Evolutionary conservation across 1,140 invertebrate genomes (phyloP).

Genomic region (Cecropterus lyciades): DNA sequence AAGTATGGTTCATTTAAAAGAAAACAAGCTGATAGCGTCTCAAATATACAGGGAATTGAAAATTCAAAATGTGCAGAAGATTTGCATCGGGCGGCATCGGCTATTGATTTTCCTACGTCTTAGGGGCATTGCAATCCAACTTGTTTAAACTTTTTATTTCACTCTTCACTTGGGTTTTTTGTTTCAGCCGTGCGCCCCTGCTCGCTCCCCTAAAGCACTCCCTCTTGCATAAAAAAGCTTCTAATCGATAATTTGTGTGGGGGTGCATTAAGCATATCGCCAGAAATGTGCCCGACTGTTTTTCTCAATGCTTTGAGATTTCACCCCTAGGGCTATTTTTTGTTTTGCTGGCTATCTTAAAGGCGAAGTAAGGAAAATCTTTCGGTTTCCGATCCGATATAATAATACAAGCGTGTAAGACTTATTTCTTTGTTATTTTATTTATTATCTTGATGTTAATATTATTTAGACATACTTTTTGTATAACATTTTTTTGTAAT

Average conservation of each 20-base stretch:
- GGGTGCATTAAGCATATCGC: slow-evolving; percentile 84
- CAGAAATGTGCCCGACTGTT: slow-evolving; percentile 72
- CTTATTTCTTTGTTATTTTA: slow-evolving; percentile 21
- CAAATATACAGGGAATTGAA: slow-evolving; percentile 71
- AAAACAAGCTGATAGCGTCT: slow-evolving; percentile 52
- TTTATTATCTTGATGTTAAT: no score
- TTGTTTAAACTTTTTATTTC: slow-evolving; percentile 84
- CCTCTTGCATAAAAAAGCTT: slow-evolving; percentile 84
- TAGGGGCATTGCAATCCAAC: slow-evolving; percentile 78
- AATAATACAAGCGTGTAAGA: slow-evolving; percentile 27
- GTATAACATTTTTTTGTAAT: no score
- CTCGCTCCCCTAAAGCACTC: slow-evolving; percentile 64
- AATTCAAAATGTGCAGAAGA: slow-evolving; percentile 76
- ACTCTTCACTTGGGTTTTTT: slow-evolving; percentile 82
- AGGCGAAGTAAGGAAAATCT: slow-evolving; percentile 57
- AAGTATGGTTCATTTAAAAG: slow-evolving; percentile 23
- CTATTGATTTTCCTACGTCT: slow-evolving; percentile 81
- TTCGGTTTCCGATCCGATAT: slow-evolving; percentile 38
- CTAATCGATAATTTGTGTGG: slow-evolving; percentile 84
- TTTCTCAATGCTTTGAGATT: slow-evolving; percentile 80
- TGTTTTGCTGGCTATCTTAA: slow-evolving; percentile 70
- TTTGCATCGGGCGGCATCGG: slow-evolving; percentile 78
- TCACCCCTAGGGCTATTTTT: slow-evolving; percentile 73
- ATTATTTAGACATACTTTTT: no score
- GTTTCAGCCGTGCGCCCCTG: slow-evolving; percentile 80